Evolutionary conservation across 2,888 invertebrate species (phyloP).

Genomic region (Euproctis similis): DNA sequence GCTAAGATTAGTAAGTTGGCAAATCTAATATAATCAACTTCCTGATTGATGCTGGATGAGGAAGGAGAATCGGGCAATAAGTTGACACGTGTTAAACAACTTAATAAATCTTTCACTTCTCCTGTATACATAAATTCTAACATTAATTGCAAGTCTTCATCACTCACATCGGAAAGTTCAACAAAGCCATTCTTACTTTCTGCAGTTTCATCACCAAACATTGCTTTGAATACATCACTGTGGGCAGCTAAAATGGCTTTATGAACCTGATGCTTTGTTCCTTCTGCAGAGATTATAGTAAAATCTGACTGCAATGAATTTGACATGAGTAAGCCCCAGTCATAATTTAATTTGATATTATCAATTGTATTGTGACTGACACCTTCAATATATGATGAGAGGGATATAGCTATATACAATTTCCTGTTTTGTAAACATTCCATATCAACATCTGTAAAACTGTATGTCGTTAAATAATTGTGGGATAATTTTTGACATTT

Average conservation of each 20-base stretch:
- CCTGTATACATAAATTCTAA: slow-evolving; percentile 61
- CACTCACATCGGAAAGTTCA: slow-evolving; percentile 47
- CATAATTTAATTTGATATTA: slow-evolving; percentile 38
- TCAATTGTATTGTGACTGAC: slow-evolving; percentile 27
- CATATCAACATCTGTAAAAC: slow-evolving; percentile 46
- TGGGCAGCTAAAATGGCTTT: slow-evolving; percentile 45
- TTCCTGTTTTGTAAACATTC: slow-evolving; percentile 43
- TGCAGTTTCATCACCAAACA: slow-evolving; percentile 61
- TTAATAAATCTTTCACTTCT: slow-evolving; percentile 43
- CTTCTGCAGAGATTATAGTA: slow-evolving; percentile 55
- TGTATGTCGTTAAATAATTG: slow-evolving; percentile 43
- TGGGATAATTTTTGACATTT: slow-evolving; percentile 21
- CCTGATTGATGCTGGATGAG: too few relatives aligned
- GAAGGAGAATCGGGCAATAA: too few relatives aligned
- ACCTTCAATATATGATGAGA: slow-evolving; percentile 22
- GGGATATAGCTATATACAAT: slow-evolving; percentile 43
- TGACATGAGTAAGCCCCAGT: slow-evolving; percentile 41
- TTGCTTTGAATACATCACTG: slow-evolving; percentile 66
- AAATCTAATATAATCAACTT: slow-evolving; percentile 43
- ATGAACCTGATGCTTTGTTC: slow-evolving; percentile 50
- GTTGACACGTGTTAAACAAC: too few relatives aligned
- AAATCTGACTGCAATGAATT: slow-evolving; percentile 59
- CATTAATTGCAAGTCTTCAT: slow-evolving; percentile 48
- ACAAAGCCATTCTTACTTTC: slow-evolving; percentile 56
- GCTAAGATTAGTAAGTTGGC: slow-evolving; percentile 49